Evolutionary conservation across 2,888 invertebrate species (phyloP).

Genomic region (Drosophila nigricruria): DNA sequence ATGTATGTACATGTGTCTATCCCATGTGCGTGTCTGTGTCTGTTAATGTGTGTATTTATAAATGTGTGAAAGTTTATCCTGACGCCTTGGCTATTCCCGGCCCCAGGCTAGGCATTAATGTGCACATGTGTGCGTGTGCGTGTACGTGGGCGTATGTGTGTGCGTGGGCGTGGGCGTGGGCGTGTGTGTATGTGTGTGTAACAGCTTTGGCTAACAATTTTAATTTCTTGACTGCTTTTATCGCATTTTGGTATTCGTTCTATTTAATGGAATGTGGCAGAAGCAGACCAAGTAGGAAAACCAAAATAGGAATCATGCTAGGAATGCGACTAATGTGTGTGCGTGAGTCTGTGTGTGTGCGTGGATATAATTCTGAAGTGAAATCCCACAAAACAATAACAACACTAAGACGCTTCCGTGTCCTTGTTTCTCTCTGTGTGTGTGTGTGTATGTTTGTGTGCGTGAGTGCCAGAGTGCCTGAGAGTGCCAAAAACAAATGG

Average conservation of each 20-base stretch:
- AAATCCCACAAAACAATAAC: constrained; percentile 54
- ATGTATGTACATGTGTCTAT: not conserved
- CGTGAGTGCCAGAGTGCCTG: constrained; percentile 8
- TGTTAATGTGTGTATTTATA: constrained; percentile 11
- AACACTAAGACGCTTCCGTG: constrained; percentile 51
- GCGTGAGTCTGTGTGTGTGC: constrained; percentile 7
- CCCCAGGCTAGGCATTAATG: constrained; percentile 31
- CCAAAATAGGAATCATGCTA: constrained; percentile 58
- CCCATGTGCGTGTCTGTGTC: not conserved
- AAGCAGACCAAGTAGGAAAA: constrained; percentile 38
- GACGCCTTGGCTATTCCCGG: constrained; percentile 10
- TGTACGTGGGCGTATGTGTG: not conserved
- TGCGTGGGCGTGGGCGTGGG: not conserved
- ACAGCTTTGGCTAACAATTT: constrained; percentile 59
- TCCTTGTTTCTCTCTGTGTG: constrained; percentile 21
- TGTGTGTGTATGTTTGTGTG: constrained; percentile 1
- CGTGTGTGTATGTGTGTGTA: constrained; percentile 6
- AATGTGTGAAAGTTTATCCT: constrained; percentile 20
- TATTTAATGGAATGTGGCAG: constrained; percentile 67
- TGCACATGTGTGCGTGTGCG: constrained; percentile 12
- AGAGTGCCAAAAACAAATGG: constrained; percentile 24
- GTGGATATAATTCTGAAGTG: constrained; percentile 34
- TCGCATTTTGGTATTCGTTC: constrained; percentile 70
- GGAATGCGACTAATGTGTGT: constrained; percentile 44
- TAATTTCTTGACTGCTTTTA: constrained; percentile 69